Evolutionary conservation across 2,888 invertebrate species (phyloP).

Genomic region (Maniola hyperantus): DNA sequence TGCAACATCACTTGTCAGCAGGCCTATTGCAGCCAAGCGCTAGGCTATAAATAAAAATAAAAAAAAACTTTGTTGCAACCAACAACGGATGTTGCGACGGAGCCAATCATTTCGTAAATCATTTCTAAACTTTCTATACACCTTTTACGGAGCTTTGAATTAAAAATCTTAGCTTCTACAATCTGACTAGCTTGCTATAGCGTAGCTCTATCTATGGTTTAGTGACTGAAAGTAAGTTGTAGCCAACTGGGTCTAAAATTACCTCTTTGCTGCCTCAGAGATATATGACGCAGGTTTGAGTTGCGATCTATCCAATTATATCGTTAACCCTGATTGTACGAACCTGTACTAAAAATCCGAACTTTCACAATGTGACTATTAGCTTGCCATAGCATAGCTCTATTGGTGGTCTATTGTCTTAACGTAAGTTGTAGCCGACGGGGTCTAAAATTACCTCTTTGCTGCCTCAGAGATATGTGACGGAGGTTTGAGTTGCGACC

Average conservation of each 20-base stretch:
- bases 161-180: too few species aligned
- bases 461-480: constrained; percentile 38
- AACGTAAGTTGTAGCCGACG: constrained; percentile 20
- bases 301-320: constrained; percentile 32
- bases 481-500: constrained; percentile 31
- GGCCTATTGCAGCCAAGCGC: too few species aligned
- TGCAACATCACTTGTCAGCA: too few species aligned
- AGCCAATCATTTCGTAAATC: too few species aligned
- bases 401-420: not conserved
- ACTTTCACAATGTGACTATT: too few species aligned
- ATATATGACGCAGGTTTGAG: constrained; percentile 38
- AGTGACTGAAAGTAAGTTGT: constrained; percentile 16
- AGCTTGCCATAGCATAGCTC: constrained; percentile 11
- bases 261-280: constrained; percentile 35
- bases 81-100: too few species aligned
- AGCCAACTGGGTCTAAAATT: constrained; percentile 31
- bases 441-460: constrained; percentile 37
- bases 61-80: too few species aligned
- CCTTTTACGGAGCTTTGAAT: too few species aligned
- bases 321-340: constrained; percentile 24
- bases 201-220: not conserved
- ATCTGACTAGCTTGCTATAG: constrained; percentile 4
- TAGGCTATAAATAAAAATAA: too few species aligned
- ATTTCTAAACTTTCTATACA: not conserved
- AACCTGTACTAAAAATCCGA: too few species aligned